Evolutionary conservation across 2,888 invertebrate genomes (phyloP).

Genomic region (Thymelicus lineola): DNA sequence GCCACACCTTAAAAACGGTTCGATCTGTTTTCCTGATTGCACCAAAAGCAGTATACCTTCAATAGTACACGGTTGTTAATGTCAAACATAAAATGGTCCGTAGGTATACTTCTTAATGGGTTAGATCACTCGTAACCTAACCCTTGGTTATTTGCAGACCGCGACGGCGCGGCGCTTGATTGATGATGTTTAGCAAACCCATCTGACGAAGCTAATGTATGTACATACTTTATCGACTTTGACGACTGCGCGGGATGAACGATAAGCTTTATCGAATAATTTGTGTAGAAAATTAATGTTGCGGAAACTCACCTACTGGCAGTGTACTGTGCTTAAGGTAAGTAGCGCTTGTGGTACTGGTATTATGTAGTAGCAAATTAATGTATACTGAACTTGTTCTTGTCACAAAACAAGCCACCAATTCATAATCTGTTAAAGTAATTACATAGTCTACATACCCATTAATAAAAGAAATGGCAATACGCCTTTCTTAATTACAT

Average conservation of each 20-base stretch:
- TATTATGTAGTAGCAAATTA: no score
- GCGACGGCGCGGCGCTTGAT: constrained; percentile 38
- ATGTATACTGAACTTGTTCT: no score
- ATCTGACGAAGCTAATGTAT: constrained; percentile 44
- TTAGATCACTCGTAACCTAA: constrained; percentile 16
- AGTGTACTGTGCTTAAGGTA: background rate
- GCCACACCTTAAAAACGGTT: no score
- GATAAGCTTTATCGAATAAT: background rate
- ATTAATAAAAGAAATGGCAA: no score
- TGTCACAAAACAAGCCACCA: no score
- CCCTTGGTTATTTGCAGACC: constrained; percentile 28
- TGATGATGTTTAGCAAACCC: constrained; percentile 44
- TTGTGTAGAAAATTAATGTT: background rate
- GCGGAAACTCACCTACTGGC: background rate
- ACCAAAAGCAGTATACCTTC: no score
- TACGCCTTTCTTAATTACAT: no score
- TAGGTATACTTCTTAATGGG: constrained; percentile 17
- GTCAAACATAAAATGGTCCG: background rate
- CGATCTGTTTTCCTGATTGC: no score
- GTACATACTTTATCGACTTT: constrained; percentile 34
- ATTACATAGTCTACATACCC: no score
- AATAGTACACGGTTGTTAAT: no score
- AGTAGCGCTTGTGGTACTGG: no score
- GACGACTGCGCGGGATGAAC: background rate
- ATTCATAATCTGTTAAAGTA: no score